phyloP scores from a whole-genome alignment of 2,797 vertebrate species.

The Huso huso region DNA sequence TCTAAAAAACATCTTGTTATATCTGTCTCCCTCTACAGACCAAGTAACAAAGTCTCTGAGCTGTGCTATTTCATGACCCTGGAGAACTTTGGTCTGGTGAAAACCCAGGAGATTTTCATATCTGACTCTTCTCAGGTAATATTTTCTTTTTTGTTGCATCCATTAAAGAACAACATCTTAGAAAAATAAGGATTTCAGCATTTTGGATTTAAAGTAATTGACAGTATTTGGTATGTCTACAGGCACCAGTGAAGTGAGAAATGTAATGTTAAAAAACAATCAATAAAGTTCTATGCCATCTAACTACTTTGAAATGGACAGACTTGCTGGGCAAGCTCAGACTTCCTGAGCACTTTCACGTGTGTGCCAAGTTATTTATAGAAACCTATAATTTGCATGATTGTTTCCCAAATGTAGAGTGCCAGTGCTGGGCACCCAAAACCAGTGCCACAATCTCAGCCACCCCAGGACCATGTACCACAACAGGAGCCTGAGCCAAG shows the following conservation, averaged over 20 bases:
- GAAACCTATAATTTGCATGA: not conserved
- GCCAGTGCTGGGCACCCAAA: conserved; percentile 30
- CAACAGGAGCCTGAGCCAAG: conserved; percentile 45
- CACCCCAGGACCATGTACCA: conserved; percentile 23
- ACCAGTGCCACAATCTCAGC: conserved; percentile 19
- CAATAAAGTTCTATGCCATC: no score
- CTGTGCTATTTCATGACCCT: conserved; percentile 71
- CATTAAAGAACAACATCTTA: no score
- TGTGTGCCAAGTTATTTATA: no score
- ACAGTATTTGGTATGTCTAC: no score
- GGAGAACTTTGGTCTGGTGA: conserved; percentile 83
- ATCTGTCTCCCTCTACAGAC: conserved; percentile 43
- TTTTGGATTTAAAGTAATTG: no score
- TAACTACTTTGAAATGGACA: no score
- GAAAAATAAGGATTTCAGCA: no score
- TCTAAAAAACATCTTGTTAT: not conserved
- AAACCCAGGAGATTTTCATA: conserved; percentile 67
- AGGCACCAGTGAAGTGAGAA: no score
- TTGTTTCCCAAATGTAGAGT: conserved; percentile 36
- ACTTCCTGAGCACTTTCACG: no score
- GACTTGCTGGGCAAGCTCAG: no score
- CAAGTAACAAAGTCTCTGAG: conserved; percentile 70
- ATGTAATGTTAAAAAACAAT: no score
- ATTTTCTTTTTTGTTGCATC: not conserved
- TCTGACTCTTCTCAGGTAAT: conserved; percentile 78